These are phyloP conservation scores for Papilio gigon DNA, from an alignment of 2,888 invertebrate species.

Conservation along the genomic window DNA sequence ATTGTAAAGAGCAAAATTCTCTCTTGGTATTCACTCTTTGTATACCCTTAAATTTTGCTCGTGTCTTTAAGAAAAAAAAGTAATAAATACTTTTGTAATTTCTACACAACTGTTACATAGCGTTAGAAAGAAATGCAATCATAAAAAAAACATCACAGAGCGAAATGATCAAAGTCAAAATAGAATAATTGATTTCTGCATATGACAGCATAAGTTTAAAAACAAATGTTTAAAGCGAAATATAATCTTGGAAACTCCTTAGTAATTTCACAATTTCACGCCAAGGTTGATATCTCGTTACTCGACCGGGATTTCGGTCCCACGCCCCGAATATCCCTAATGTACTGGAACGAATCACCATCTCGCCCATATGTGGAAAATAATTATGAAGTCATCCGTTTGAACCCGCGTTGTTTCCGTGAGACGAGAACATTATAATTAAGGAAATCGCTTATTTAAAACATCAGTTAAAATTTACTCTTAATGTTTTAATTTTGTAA, in stretches of 20 bases:
- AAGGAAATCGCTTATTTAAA: conserved; percentile 66
- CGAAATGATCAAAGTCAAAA: too few relatives aligned
- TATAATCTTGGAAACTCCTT: conserved; percentile 56
- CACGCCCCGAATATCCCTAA: conserved; percentile 69
- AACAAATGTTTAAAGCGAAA: conserved; percentile 40
- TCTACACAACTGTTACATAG: neutral
- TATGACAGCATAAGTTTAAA: neutral
- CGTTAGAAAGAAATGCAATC: neutral
- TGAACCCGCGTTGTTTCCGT: conserved; percentile 61
- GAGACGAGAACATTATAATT: conserved; percentile 59
- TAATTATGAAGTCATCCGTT: conserved; percentile 74
- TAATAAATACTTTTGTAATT: too few relatives aligned
- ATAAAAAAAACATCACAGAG: too few relatives aligned
- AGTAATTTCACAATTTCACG: conserved; percentile 81
- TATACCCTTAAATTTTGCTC: conserved; percentile 11
- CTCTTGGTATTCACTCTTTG: conserved; percentile 27
- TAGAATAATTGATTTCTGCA: too few relatives aligned
- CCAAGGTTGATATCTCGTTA: conserved; percentile 75
- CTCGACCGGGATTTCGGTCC: conserved; percentile 66
- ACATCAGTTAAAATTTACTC: conserved; percentile 41
- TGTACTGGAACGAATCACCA: conserved; percentile 72
- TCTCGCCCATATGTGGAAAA: conserved; percentile 71
- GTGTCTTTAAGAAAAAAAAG: neutral
- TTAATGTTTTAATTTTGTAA: conserved; percentile 14
- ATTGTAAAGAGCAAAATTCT: conserved; percentile 43